Evolutionary conservation across 1,140 invertebrate species (phyloP), one percentile per base, ranked within the genome.

Genomic region (Psilanteris sp.): DNA sequence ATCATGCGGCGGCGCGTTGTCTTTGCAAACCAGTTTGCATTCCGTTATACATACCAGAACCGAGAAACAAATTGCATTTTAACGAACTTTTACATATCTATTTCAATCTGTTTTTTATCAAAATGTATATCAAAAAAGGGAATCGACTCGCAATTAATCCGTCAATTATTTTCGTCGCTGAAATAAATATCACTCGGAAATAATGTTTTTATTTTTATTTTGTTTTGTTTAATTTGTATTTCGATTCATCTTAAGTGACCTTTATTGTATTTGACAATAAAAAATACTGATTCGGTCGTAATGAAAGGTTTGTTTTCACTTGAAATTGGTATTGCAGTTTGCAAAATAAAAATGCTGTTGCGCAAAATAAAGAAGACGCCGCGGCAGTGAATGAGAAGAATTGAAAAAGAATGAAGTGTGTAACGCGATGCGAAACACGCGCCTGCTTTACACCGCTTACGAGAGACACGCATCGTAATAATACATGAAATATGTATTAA

Each of bases 401-500:
- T n/a, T 8, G 14, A 24, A 44, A 50, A 59, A 70, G 55, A 71
- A 71, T 54, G 55, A 54, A 62, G 29, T 54, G 48, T 52, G 31
- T 52, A 68, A 62, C 27, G 24, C 67, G 41, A 71, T 67, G 46
- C 36, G 55, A 67, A 37, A 62, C 55, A 64, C 55, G 48, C 70
- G 67, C 43, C 66, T 50, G 64, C 29, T 48, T 72, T 77, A 67
- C 74, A 41, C 50, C 52, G 44, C 50, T 39, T 50, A 26, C 26
- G 36, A 62, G 74, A 29, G 29, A 55, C 41, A 50, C 31, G 55
- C 48, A 68, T 62, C 52, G 50, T 59, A 55, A 66, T 61, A 68
- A 44, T 67, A 55, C 64, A 79, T 79, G 72, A 81, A 79, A 81
- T 79, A 68, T 75, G 62, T 75, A 79, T 79, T 79, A 78, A 81